Evolutionary conservation across 2,797 vertebrate species (phyloP), one percentile per base, ranked within the genome.

Genomic region (Tenualosa ilisha): DNA sequence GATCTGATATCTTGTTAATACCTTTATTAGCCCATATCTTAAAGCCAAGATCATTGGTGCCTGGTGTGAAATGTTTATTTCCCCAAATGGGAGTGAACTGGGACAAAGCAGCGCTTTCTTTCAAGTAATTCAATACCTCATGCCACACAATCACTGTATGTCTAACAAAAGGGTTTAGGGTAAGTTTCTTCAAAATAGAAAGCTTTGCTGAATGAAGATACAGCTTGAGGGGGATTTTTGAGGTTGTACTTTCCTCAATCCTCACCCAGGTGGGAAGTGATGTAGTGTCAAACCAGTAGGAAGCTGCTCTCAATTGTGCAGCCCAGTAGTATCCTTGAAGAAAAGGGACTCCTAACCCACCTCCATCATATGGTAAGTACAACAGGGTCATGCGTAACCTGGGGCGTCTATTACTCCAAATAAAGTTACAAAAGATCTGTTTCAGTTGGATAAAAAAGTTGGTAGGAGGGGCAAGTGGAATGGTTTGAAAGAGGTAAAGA

Each of bases 271-370:
- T n/a, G n/a, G n/a, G n/a, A n/a, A n/a, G 17, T 4, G 7, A 2
- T 12, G 8, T 2, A 26, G 61, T 6, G 26, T 0, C 26, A 46
- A 6, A 6, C 43, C 9, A n/a, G n/a, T n/a, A n/a, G n/a, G n/a
- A n/a, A n/a, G n/a, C n/a, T n/a, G n/a, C n/a, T n/a, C n/a, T n/a
- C 61, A 65, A 24, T 63, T 63, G 61, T 24, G 61, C 61, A 0
- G 61, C 61, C 61, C 61, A 63, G 7, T 24, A 63, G 61, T 63
- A 63, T 63, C 61, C 61, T n/a, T n/a, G n/a, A n/a, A n/a, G n/a
- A n/a, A n/a, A n/a, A n/a, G n/a, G n/a, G n/a, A n/a, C n/a, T n/a
- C n/a, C n/a, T n/a, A n/a, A n/a, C n/a, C n/a, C n/a, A n/a, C n/a
- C 61, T 9, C 61, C 24, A 26, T 65, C 61, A 65, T 65, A 65